Percentiles rank a stretch among this genome's conserved stretches.
Conservation (phyloP, 2,113 vertebrate species). For the Entelurus aequoreus region DNA sequence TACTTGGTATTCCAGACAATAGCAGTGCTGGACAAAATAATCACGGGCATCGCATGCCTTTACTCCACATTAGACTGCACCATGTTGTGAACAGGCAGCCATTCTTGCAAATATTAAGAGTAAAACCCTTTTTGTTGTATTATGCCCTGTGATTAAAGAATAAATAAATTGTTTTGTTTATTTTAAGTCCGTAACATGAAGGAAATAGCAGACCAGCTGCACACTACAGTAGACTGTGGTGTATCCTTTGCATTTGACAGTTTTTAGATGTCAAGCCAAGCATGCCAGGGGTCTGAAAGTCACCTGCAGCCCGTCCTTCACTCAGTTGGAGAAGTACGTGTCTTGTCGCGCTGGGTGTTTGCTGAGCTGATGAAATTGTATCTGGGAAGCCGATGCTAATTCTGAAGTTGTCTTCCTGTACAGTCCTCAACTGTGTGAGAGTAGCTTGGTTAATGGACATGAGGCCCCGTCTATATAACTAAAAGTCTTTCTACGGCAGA, state of each 20-base stretch:
- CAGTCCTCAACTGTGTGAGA: conserved; percentile 2
- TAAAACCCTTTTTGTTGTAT: too few relatives aligned
- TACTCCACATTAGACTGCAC: background rate
- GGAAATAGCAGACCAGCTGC: conserved; percentile 39
- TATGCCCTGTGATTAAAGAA: too few relatives aligned
- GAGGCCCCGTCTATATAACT: too few relatives aligned
- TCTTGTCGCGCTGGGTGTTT: conserved; percentile 48
- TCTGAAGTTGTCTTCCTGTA: conserved; percentile 35
- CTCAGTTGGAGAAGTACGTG: conserved; percentile 48
- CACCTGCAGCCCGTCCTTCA: conserved; percentile 38
- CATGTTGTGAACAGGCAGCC: too few relatives aligned
- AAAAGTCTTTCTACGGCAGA: too few relatives aligned
- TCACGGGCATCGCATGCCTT: conserved; percentile 34
- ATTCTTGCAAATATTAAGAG: too few relatives aligned
- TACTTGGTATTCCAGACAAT: conserved; percentile 13
- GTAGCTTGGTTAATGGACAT: background rate
- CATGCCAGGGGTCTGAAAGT: conserved; percentile 43
- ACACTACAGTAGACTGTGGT: conserved; percentile 29
- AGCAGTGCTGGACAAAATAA: background rate
- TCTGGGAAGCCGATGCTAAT: conserved; percentile 55
- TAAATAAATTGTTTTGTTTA: too few relatives aligned
- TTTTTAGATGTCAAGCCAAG: conserved; percentile 44
- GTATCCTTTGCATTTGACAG: conserved; percentile 48
- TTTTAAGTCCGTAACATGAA: conserved; percentile 14
- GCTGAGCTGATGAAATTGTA: conserved; percentile 53